Base-by-base conservation (phyloP, 2,888 invertebrate species). In the Drosophila eohydei region DNA sequence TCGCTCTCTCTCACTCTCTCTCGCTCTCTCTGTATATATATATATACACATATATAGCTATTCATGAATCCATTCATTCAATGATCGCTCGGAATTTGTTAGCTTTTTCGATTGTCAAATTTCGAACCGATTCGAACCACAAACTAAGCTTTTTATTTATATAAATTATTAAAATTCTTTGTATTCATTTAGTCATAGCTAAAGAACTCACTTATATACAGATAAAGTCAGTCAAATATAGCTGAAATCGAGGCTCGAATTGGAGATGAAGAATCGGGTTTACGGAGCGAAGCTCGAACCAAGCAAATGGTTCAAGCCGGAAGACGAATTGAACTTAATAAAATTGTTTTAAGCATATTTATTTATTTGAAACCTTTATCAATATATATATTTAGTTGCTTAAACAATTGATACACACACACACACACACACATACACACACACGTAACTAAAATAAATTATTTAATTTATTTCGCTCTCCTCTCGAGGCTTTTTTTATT, bases 401-500 rank as follows among this genome's bases (percentile, higher is more conserved):
- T 52, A 14, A 36, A 36, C 28, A 21, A 51, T 21, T 4, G 11
- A 30, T 30, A 32, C 14, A 14, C 14, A 7, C 21, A 21, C 14
- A 8, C 38, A 38, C 38, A 38, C 52, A 5, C 38, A 2, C n/a
- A n/a, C 9, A 54, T 14, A n/a, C 26, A 26, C 6, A 38, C 2
- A 36, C 3, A n/a, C 28, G 38, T 16, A 40, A 50, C 38, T 34
- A 34, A 51, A 51, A 34, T 50, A 21, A 21, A 21, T 51, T 5
- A 26, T 46, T 46, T 28, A 46, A 14, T 28, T 50, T 50, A 16
- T 2, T 2, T 11, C 30, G 30, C 16, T 16, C 16, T 12, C 34
- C 34, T n/a, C 16, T n/a, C 48, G 51, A 16, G 48, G 48, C 28
- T 32, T 51, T 32, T 51, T 48, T 32, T 32, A 5, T n/a, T n/a